Base-by-base conservation (phyloP, 1,140 invertebrate genomes). In the Agrypnia vestita region DNA sequence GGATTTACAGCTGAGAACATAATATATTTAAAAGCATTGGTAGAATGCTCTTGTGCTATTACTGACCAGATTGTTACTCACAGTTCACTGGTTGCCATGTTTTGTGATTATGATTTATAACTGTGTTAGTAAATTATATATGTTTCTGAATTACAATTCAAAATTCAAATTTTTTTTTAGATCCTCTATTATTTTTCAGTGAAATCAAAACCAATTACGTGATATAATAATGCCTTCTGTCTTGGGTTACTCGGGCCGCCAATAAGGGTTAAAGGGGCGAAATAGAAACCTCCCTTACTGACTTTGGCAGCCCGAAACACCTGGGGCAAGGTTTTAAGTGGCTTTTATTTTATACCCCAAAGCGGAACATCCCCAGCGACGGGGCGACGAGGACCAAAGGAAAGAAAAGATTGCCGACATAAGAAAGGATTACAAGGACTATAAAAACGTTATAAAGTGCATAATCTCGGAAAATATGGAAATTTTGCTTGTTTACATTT, bases 401-500 rank as follows among this genome's bases (percentile, higher is more conserved):
- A 76, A 74, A 77, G 80, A 83, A 79, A 81, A 83, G 82, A 83
- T 80, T 83, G 69, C 79, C 75, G 73, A 74, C 79, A 78, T 79
- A 76, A 80, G 79, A 81, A 83, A 83, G 82, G 82, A 83, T 83
- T 83, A 83, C 72, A 73, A 77, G 21, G 53, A 81, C 79, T 81
- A 83, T 83, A 83, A 83, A 83, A 83, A 83, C 73, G 78, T 78
- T 83, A 76, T 83, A 83, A 81, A 83, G 71, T 76, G 77, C 79
- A 81, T 83, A 83, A 83, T 83, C 82, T 80, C 72, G 64, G 73
- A 76, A 83, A 83, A 83, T 83, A 83, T 83, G 82, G 82, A 80
- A 74, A 83, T 83, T 79, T 67, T 72, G 64, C 25, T 62, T 79
- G 69, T 74, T 78, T 82, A 74, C 73, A 59, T 44, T 79, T 78